Base-by-base conservation (phyloP, 2,113 vertebrate genomes). In the Ciconia boyciana region DNA sequence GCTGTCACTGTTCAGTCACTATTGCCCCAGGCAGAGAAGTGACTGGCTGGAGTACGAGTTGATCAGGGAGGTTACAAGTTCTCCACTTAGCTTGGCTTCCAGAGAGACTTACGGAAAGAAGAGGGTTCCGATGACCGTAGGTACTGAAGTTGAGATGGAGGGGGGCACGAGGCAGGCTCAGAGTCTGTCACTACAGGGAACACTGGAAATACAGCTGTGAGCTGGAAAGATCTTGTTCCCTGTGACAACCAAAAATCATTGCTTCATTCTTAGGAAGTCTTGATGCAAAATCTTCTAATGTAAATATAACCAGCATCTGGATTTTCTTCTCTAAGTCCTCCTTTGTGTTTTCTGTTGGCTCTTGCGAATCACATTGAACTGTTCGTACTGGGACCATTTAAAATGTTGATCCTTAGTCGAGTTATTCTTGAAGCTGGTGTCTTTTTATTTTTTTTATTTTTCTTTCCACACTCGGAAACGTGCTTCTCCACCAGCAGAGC, bases 1-100 rank as follows among this genome's bases (percentile, higher is more conserved):
- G 74, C 64, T 87, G 49, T 14, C 26, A 3, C 29, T 19, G 18
- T 4, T 26, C 39, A 19, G 0, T 22, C 18, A 0, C 19, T 25
- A 10, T 25, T 0, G 0, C 31, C 46, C 14, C n/a, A 31, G 49
- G 10, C 5, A 10, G 44, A 46, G 19, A 24, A 44, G 16, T 6
- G 29, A 14, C 65, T 34, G 17, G 8, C 44, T 32, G 36, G 43
- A 62, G 16, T 15, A 15, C 0, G 16, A 46, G 10, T 16, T 46
- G 8, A 36, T 15, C 20, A 7, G 34, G 18, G 48, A 6, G 5
- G 44, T 46, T 29, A 6, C 12, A 32, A 41, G 10, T 54, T 84
- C 46, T 43, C 31, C 10, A 2, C 52, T 61, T 32, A 6, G n/a
- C 41, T 66, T 21, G 64, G 25, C 18, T 64, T 84, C 41, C 28